These are phyloP conservation scores for Andrena cerasifolii DNA, from an alignment of 1,140 invertebrate genomes.

Conservation along the genomic window DNA sequence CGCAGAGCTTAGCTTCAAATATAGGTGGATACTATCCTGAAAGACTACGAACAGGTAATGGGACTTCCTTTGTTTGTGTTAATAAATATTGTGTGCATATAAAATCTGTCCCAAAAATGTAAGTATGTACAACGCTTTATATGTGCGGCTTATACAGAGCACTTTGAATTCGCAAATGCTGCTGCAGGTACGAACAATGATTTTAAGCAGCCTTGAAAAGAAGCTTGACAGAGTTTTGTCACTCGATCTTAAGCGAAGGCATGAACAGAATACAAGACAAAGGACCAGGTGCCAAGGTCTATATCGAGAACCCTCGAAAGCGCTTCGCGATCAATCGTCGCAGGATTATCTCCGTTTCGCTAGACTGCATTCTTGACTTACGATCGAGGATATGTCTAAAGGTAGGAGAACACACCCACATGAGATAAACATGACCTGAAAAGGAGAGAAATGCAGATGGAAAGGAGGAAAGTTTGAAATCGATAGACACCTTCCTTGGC, in stretches of 20 bases:
- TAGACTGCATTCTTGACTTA: conserved; percentile 42
- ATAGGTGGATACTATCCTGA: too few relatives aligned
- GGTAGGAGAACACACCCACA: conserved; percentile 4
- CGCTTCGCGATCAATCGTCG: conserved; percentile 26
- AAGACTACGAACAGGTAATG: too few relatives aligned
- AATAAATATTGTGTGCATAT: too few relatives aligned
- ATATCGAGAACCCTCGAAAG: conserved; percentile 18
- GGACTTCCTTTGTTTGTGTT: too few relatives aligned
- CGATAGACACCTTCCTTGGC: too few relatives aligned
- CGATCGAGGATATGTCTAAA: not conserved
- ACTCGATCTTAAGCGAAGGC: not conserved
- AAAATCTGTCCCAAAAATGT: too few relatives aligned
- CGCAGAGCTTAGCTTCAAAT: too few relatives aligned
- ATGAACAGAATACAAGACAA: too few relatives aligned
- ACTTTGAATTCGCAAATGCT: too few relatives aligned
- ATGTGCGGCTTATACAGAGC: too few relatives aligned
- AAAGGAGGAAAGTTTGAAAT: not conserved
- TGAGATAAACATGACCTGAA: conserved; percentile 7
- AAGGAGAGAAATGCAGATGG: not conserved
- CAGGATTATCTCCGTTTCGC: conserved; percentile 40
- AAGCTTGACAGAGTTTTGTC: not conserved
- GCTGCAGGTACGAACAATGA: too few relatives aligned
- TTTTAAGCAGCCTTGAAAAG: not conserved
- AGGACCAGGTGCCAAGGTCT: conserved; percentile 8
- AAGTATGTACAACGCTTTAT: too few relatives aligned